Base-by-base conservation (phyloP, 2,113 vertebrate species). In the Ciconia maguari region DNA sequence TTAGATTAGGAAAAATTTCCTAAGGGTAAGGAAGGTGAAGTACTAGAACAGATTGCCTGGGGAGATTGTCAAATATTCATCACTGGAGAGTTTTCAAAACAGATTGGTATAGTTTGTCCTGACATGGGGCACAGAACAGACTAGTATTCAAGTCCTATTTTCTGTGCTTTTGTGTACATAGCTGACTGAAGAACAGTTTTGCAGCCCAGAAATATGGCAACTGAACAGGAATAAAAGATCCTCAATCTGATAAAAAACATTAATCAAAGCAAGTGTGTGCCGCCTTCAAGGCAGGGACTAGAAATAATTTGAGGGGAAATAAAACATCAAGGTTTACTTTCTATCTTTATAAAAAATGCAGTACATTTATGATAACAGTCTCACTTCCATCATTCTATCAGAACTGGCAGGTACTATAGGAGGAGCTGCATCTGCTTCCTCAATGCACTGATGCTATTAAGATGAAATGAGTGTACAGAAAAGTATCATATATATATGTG, bases 321-420 rank as follows among this genome's bases (percentile, higher is more conserved):
- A 87, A 91, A 94, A 57, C 34, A 81, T 87, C 72, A 75, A 84
- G 60, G 38, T 89, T 90, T 89, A 85, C 22, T 92, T 94, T 86
- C 57, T 80, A 55, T 70, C 52, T 92, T 88, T 89, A 55, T 71
- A 55, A 86, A 90, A 90, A 70, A 55, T 46, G 64, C 13, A 51
- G 22, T 32, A 80, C 10, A 29, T 86, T 95, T 76, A 76, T 38
- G 29, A 85, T 38, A 57, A 87, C 91, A 29, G 6, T 78, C 46
- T 91, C 22, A 36, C 18, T 84, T 78, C 55, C 42, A 58, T 75
- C 55, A 89, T 75, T 87, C 55, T 93, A 13, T 89, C 69, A 70
- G 69, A 81, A 70, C 4, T 58, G 55, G 14, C 21, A 83, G 72
- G 72, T 55, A 76, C 9, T 27, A 48, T 11, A 65, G 51, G 60